Base-by-base conservation (phyloP, 2,888 invertebrate species). In the Drosophila lutescens region DNA sequence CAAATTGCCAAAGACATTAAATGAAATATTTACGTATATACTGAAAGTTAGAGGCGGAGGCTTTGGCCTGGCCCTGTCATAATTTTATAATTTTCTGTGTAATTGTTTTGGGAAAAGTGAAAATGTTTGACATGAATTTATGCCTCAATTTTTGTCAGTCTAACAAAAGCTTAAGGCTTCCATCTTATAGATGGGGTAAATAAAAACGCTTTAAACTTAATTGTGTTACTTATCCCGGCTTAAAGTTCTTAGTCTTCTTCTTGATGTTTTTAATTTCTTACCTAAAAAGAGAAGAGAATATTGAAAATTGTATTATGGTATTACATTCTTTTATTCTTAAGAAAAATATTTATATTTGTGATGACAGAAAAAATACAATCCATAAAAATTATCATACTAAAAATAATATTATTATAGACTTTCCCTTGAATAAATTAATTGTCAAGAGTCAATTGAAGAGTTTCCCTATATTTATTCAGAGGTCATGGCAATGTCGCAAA, bases 91-190 rank as follows among this genome's bases (percentile, higher is more conserved):
- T 67, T 55, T 43, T 72, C 61, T 73, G 56, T 80, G 78, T 83
- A 86, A 83, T 83, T 86, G 86, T 86, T 86, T 77, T 12, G 62
- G 41, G n/a, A 71, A 79, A 73, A 74, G 66, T 67, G 80, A 82
- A 85, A 74, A 43, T 63, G 49, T 46, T 79, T 83, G 84, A 75
- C 84, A 86, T 83, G 66, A 83, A 82, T 83, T 83, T 76, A 78
- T 86, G 79, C 78, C 86, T 77, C 70, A 74, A 49, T 62, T 47
- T 76, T 76, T 75, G 69, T 62, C 70, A 66, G 61, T 54, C 66
- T 43, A 34, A 44, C 32, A 51, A 47, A 23, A 1, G 12, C 12
- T 3, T 10, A 38, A 23, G 13, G 49, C 51, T 51, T 47, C 65
- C 70, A 73, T 77, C 62, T 20, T 56, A 59, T 59, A 12, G 20